Conservation (phyloP, 1,140 invertebrate species). For the Halictus rubicundus region DNA sequence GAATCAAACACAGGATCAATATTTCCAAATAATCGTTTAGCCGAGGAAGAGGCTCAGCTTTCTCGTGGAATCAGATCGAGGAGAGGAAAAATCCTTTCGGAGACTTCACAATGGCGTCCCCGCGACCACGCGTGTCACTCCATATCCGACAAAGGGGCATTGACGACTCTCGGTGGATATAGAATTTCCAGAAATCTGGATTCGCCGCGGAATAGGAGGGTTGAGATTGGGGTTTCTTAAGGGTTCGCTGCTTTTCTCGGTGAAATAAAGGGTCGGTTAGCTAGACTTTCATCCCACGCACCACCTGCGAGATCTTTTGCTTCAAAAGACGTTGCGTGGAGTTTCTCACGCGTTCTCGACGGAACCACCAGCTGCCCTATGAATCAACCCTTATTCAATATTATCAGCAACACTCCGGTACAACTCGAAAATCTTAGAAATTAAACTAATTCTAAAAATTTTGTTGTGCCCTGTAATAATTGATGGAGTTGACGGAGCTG, state of each 20-base stretch:
- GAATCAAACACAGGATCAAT: constrained; percentile 64
- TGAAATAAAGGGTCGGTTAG: constrained; percentile 48
- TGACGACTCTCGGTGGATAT: constrained; percentile 54
- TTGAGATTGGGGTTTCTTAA: constrained; percentile 58
- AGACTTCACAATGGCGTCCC: constrained; percentile 38
- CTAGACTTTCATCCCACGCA: constrained; percentile 41
- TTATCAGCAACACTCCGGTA: neutral
- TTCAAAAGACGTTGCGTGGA: constrained; percentile 54
- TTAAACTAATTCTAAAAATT: too few species aligned
- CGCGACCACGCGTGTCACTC: constrained; percentile 56
- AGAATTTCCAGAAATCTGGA: constrained; percentile 72
- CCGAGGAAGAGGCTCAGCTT: constrained; percentile 58
- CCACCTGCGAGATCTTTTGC: constrained; percentile 56
- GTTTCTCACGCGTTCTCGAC: constrained; percentile 65
- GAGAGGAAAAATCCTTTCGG: constrained; percentile 62
- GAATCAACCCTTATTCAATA: constrained; percentile 11
- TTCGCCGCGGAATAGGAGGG: constrained; percentile 47
- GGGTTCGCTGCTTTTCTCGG: constrained; percentile 60
- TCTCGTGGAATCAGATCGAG: constrained; percentile 18
- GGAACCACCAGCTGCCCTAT: constrained; percentile 36
- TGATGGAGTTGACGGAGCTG: too few species aligned
- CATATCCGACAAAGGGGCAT: constrained; percentile 49
- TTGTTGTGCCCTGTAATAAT: too few species aligned
- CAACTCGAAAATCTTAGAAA: neutral
- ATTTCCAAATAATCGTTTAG: constrained; percentile 72